Evolutionary conservation across 2,797 vertebrate species (phyloP).

Genomic region (Esox lucius): DNA sequence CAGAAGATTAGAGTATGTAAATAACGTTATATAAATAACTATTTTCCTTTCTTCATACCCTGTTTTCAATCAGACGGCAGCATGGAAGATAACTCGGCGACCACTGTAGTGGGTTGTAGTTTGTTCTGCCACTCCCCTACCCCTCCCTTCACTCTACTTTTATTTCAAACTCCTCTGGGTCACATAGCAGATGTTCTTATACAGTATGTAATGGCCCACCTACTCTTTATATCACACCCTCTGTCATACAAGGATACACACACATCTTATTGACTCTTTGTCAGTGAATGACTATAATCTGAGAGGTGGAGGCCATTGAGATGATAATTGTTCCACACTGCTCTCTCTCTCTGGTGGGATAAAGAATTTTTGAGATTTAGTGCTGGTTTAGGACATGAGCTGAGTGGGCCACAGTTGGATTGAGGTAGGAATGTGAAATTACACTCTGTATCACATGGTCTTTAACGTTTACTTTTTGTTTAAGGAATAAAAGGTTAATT

Average conservation of each 20-base stretch:
- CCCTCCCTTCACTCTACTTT: constrained; percentile 6
- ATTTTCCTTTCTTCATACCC: not conserved
- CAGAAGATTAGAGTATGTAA: not conserved
- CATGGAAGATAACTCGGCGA: constrained; percentile 44
- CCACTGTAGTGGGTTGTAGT: constrained; percentile 41
- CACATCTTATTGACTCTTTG: constrained; percentile 18
- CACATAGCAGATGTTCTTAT: constrained; percentile 42
- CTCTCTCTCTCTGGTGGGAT: not conserved
- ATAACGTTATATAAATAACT: too few relatives aligned
- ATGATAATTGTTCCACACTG: not conserved
- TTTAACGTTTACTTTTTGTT: constrained; percentile 10
- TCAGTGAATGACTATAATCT: constrained; percentile 1
- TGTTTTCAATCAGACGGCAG: constrained; percentile 22
- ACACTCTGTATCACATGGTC: constrained; percentile 6
- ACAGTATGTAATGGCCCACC: constrained; percentile 29
- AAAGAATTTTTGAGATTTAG: constrained; percentile 1
- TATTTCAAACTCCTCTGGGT: constrained; percentile 37
- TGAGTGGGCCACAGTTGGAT: not conserved
- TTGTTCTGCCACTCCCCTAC: constrained; percentile 17
- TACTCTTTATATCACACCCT: constrained; percentile 31
- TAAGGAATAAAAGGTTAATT: not conserved
- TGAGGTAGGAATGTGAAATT: constrained; percentile 7
- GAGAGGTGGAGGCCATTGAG: constrained; percentile 10
- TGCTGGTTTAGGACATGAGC: constrained; percentile 4
- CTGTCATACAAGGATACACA: not conserved